Base-by-base conservation (phyloP, 2,113 vertebrate species). In the Muntiacus muntjak region DNA sequence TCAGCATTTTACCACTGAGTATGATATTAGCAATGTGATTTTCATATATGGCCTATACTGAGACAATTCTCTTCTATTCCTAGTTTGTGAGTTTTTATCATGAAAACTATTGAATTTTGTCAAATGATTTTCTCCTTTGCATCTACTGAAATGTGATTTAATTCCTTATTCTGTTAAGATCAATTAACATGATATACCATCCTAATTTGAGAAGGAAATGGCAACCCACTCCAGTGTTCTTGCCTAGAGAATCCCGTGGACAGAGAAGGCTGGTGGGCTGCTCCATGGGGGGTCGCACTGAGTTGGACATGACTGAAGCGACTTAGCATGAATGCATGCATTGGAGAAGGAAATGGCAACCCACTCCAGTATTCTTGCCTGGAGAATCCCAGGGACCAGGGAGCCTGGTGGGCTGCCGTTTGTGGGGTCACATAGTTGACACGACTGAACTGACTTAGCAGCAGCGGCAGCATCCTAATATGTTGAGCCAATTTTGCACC, bases 51-150 rank as follows among this genome's bases (percentile, higher is more conserved):
- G 26, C 36, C 50, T 71, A 54, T 43, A 92, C 14, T 57, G 81
- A 92, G 17, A 36, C 19, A 71, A 55, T 71, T 71, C 25, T 28
- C 36, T 92, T 84, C 28, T 55, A 84, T 14, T 28, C 57, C 4
- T 91, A 50, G 15, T 55, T 45, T 55, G 12, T 71, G 28, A 84
- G 50, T 55, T 92, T 83, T 92, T 71, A 57, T n/a, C 47, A 36
- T 40, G 50, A 55, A 92, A 92, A 90, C 5, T 58, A 13, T 67
- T 83, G 60, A 55, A 33, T 55, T 92, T 84, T 55, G 28, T 92
- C 9, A 57, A 55, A 71, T 83, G 36, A 76, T 43, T 36, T 74
- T 8, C 40, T 62, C 52, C 83, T 83, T 47, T 67, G 6, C 8
- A 67, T 43, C 26, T 67, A 40, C 78, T 91, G 43, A 91, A 50